Percentiles rank a stretch among this genome's conserved stretches.
Conservation (phyloP, 2,113 vertebrate species). For the Pelvicachromis taeniatus region DNA sequence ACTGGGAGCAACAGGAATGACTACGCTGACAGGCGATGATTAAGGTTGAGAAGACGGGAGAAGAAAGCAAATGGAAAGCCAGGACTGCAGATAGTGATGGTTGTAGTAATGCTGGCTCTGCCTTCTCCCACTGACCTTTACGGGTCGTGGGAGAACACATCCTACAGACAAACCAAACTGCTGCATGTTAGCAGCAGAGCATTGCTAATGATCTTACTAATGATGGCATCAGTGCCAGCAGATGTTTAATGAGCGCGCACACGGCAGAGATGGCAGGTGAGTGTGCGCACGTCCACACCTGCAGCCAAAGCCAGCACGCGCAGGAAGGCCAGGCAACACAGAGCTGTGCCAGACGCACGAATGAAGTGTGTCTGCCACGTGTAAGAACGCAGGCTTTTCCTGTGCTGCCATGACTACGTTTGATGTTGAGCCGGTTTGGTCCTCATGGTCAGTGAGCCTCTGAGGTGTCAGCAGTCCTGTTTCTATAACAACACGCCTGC, state of each 20-base stretch:
- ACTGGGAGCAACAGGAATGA: background rate
- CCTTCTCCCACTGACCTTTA: background rate
- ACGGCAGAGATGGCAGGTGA: background rate
- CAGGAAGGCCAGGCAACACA: background rate
- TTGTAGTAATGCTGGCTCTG: background rate
- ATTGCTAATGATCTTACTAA: background rate
- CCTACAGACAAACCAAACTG: background rate
- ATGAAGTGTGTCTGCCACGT: background rate
- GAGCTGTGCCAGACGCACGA: too few species aligned
- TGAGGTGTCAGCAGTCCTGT: background rate
- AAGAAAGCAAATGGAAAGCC: background rate
- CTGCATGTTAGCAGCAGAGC: background rate
- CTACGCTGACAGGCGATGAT: background rate
- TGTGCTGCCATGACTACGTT: background rate
- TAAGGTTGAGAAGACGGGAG: background rate
- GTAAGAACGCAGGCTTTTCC: accelerated
- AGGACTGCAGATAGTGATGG: background rate
- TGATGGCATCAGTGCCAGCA: background rate
- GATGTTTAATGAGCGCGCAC: background rate
- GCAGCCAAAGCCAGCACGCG: background rate
- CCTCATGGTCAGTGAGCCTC: background rate
- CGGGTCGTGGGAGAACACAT: background rate
- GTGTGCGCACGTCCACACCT: background rate
- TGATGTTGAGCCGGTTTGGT: background rate
- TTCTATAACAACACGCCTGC: background rate